Conservation (phyloP, 2,888 invertebrate genomes). For the Cistogaster globosa region DNA sequence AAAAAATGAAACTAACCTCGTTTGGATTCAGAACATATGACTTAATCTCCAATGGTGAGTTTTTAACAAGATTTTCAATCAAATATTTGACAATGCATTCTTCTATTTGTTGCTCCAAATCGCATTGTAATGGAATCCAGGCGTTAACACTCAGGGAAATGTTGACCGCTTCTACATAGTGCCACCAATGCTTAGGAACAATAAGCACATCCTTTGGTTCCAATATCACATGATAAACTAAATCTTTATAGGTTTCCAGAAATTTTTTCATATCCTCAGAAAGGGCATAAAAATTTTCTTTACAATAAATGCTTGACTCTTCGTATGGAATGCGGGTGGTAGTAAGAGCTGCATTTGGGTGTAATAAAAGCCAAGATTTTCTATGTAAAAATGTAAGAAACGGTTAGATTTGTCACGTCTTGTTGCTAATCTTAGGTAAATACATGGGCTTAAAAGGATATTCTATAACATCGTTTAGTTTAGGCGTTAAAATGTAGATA, state of each 20-base stretch:
- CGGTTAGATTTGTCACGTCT: no score
- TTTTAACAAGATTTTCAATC: constrained; percentile 85
- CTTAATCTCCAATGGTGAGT: constrained; percentile 84
- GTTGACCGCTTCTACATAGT: constrained; percentile 95
- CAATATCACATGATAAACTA: constrained; percentile 86
- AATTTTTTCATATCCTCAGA: constrained; percentile 61
- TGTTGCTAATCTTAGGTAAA: no score
- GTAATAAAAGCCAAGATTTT: constrained; percentile 96
- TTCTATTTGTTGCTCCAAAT: constrained; percentile 78
- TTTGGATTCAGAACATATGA: constrained; percentile 87
- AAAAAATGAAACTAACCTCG: constrained; percentile 83
- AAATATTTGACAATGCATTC: constrained; percentile 89
- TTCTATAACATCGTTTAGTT: no score
- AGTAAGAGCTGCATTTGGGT: constrained; percentile 89
- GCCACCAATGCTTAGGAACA: constrained; percentile 98
- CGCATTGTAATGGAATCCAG: constrained; percentile 87
- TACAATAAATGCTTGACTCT: constrained; percentile 96
- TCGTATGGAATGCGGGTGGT: constrained; percentile 96
- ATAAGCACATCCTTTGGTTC: constrained; percentile 93
- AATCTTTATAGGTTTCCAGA: constrained; percentile 66
- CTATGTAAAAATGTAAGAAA: constrained; percentile 82
- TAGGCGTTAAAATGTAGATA: no score
- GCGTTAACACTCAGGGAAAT: constrained; percentile 86
- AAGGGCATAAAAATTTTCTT: constrained; percentile 91
- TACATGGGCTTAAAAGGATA: no score